Percentiles rank a stretch among this genome's conserved stretches.
Evolutionary conservation across 2,797 vertebrate genomes (phyloP).

Genomic region (Onychomys arenicola): DNA sequence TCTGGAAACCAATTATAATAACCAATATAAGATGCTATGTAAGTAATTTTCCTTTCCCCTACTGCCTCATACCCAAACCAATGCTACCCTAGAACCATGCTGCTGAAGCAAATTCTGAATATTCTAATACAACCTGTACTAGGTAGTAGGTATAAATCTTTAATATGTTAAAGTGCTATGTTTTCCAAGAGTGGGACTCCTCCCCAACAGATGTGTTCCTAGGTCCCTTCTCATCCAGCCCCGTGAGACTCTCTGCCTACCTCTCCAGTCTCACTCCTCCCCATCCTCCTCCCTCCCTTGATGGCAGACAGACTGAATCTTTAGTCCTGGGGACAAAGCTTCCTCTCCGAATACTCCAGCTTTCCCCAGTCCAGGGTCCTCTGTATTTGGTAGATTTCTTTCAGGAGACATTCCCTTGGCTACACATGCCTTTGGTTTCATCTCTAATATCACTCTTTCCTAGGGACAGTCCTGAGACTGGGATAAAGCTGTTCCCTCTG

Average conservation of each 20-base stretch:
- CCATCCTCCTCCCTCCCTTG: neutral
- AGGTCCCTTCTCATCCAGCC: no score
- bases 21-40: no score
- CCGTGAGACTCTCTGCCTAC: neutral
- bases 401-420: neutral
- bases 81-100: no score
- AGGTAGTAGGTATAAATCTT: neutral
- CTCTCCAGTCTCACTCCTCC: neutral
- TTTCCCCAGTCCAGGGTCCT: neutral
- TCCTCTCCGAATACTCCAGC: neutral
- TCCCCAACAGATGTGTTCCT: neutral
- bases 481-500: neutral
- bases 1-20: neutral
- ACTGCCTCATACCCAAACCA: neutral
- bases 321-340: neutral
- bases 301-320: neutral
- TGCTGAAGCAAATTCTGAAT: neutral
- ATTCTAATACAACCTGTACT: neutral
- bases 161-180: neutral
- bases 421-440: neutral
- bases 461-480: neutral
- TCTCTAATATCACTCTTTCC: slow-evolving; percentile 37
- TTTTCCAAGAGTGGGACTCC: neutral
- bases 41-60: neutral
- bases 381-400: neutral